Conservation (phyloP, 1,140 invertebrate genomes). For the Aporrectodea caliginosa region DNA sequence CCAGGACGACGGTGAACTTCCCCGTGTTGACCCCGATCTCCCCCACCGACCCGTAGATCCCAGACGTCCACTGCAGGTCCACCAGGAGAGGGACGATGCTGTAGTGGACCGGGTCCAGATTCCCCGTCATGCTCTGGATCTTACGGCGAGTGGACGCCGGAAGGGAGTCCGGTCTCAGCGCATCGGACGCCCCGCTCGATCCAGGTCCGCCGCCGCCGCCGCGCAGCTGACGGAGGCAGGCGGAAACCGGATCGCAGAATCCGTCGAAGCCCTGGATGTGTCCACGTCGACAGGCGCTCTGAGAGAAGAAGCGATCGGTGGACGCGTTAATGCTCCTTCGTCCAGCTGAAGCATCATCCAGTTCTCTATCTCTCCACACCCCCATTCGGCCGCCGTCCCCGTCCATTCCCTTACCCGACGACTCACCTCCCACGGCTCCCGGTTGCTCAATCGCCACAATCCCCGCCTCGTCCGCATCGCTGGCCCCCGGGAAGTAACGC, state of each 20-base stretch:
- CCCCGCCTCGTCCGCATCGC: neutral
- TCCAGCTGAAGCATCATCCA: neutral
- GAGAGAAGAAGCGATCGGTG: neutral
- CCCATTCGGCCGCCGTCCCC: neutral
- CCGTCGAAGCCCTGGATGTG: slow-evolving; percentile 8
- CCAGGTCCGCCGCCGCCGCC: too few relatives aligned
- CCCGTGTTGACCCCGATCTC: neutral
- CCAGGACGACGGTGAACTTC: slow-evolving; percentile 6
- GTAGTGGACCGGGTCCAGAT: neutral
- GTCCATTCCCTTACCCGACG: neutral
- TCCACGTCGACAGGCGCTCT: neutral
- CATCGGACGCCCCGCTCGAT: neutral
- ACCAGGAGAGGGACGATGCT: neutral
- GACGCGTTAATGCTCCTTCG: neutral
- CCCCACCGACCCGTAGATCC: slow-evolving; percentile 1
- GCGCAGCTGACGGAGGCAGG: neutral
- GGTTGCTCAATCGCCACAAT: neutral
- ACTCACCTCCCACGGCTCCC: neutral
- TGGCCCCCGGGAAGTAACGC: neutral
- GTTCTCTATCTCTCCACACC: neutral
- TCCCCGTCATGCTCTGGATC: neutral
- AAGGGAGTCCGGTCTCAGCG: neutral
- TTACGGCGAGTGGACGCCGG: neutral
- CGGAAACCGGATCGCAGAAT: neutral
- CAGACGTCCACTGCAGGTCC: neutral